Evolutionary conservation across 2,797 vertebrate species (phyloP).

Genomic region (Harpagifer antarcticus): DNA sequence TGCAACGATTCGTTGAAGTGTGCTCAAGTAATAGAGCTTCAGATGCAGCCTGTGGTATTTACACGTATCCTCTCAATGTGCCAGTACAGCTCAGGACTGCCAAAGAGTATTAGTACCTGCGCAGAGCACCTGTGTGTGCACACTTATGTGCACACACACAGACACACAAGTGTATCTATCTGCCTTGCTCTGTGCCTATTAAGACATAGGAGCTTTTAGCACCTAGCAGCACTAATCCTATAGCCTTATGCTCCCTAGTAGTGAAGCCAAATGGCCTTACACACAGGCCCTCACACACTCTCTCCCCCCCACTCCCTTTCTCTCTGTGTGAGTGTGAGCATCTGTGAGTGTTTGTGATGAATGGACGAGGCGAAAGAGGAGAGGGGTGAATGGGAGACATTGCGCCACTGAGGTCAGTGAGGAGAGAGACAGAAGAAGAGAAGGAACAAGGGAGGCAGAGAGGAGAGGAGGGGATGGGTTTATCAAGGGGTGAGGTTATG

Average conservation of each 20-base stretch:
- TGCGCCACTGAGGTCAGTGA: slow-evolving; percentile 69
- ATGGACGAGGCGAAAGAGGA: slow-evolving; percentile 67
- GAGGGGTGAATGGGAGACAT: slow-evolving; percentile 69
- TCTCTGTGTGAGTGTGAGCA: slow-evolving; percentile 50
- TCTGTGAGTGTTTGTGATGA: slow-evolving; percentile 73
- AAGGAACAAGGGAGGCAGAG: slow-evolving; percentile 49
- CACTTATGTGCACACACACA: slow-evolving; percentile 32
- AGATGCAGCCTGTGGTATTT: slow-evolving; percentile 74
- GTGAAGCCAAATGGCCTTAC: slow-evolving; percentile 73
- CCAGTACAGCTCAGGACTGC: slow-evolving; percentile 39
- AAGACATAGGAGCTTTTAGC: slow-evolving; percentile 81
- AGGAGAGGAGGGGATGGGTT: slow-evolving; percentile 30
- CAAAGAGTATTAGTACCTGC: slow-evolving; percentile 61
- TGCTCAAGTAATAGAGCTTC: slow-evolving; percentile 70
- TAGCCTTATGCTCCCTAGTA: slow-evolving; percentile 74
- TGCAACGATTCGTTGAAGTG: slow-evolving; percentile 72
- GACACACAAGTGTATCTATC: slow-evolving; percentile 52
- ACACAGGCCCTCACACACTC: slow-evolving; percentile 42
- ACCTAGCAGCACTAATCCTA: slow-evolving; percentile 82
- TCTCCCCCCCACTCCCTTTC: slow-evolving; percentile 28
- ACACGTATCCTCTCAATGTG: slow-evolving; percentile 72
- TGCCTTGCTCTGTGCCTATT: slow-evolving; percentile 67
- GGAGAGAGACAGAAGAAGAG: slow-evolving; percentile 34
- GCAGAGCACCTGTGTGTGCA: slow-evolving; percentile 52
- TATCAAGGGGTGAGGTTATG: slow-evolving; percentile 5